Percentiles rank a stretch among this genome's conserved stretches.
These are phyloP conservation scores for Phataginus tricuspis DNA, from an alignment of 2,797 vertebrate genomes.

Conservation along the genomic window DNA sequence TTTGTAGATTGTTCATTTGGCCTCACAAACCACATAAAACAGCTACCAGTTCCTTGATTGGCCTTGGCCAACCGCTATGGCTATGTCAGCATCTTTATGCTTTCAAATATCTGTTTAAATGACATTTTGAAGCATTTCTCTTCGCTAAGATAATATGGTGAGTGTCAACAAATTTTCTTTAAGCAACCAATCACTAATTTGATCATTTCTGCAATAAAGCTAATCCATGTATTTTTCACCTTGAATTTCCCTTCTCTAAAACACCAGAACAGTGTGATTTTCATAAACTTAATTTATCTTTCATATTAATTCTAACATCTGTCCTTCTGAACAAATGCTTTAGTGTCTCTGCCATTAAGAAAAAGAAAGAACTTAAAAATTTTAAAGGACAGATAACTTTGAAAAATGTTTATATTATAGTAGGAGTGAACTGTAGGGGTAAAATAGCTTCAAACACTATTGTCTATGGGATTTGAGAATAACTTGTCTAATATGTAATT, in stretches of 20 bases:
- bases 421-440: not conserved
- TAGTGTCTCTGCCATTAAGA: not conserved
- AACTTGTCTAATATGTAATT: not conserved
- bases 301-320: not conserved
- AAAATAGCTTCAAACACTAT: not conserved
- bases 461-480: slow-evolving; percentile 4
- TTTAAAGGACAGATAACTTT: not conserved
- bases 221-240: not conserved
- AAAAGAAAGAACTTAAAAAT: not conserved
- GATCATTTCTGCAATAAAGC: slow-evolving; percentile 34
- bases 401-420: not conserved
- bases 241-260: slow-evolving; percentile 6
- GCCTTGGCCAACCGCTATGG: not conserved
- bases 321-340: not conserved
- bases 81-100: not conserved
- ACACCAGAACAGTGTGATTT: not conserved
- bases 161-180: slow-evolving; percentile 43
- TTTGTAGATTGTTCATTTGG: not conserved
- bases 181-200: not conserved
- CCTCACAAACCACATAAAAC: not conserved
- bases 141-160: not conserved
- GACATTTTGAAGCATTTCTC: not conserved
- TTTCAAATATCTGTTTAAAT: not conserved
- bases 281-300: not conserved
- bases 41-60: not conserved